Conservation (phyloP, 2,888 invertebrate genomes). For the Lithophane leautieri region DNA sequence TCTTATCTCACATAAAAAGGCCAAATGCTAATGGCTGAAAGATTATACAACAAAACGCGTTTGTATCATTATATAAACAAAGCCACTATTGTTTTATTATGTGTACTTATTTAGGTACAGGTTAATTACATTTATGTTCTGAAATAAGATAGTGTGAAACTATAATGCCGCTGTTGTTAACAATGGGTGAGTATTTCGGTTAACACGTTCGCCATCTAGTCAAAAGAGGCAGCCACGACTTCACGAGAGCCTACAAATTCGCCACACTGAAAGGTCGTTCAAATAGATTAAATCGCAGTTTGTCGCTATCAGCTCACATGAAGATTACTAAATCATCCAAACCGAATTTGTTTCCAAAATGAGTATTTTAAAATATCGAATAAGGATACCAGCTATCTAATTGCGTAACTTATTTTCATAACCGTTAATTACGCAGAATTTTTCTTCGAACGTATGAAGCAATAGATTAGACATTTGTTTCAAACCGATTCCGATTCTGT, state of each 20-base stretch:
- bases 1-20: constrained; percentile 60
- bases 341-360: background rate
- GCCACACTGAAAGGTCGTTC: background rate
- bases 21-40: constrained; percentile 54
- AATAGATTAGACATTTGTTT: too few relatives aligned
- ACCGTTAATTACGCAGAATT: too few relatives aligned
- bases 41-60: constrained; percentile 57
- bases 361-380: background rate
- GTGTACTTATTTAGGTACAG: constrained; percentile 23
- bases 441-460: too few relatives aligned
- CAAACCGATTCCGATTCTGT: too few relatives aligned
- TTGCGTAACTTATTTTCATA: too few relatives aligned
- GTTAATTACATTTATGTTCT: constrained; percentile 38
- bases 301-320: background rate
- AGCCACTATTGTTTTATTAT: constrained; percentile 57
- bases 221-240: background rate
- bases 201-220: background rate
- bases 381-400: background rate
- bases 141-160: constrained; percentile 27
- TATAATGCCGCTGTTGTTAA: constrained; percentile 35
- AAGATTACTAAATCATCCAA: background rate
- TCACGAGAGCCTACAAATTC: background rate
- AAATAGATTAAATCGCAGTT: background rate
- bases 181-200: constrained; percentile 59
- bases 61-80: constrained; percentile 60